phyloP scores from a whole-genome alignment of 2,888 invertebrate species.

The Dugesia japonica region DNA sequence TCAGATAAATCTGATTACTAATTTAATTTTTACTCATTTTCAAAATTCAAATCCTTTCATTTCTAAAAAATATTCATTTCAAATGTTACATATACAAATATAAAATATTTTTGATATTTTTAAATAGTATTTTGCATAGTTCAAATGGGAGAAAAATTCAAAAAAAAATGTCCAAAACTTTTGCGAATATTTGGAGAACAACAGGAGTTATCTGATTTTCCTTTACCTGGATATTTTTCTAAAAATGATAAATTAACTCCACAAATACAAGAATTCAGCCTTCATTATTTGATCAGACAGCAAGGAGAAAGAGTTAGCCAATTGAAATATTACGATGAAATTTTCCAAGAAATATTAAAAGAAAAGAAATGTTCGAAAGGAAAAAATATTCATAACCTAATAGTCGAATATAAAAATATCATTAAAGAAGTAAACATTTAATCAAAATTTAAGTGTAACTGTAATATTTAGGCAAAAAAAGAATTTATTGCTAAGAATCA shows the following conservation, averaged over 20 bases:
- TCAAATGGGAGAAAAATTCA: too few relatives aligned
- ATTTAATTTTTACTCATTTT: too few relatives aligned
- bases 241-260: neutral
- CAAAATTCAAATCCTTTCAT: too few relatives aligned
- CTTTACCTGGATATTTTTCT: neutral
- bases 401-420: neutral
- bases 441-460: neutral
- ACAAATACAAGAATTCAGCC: neutral
- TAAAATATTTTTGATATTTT: too few relatives aligned
- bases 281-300: slow-evolving; percentile 14
- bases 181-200: slow-evolving; percentile 17
- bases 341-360: neutral
- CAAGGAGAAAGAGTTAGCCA: neutral
- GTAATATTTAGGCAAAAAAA: neutral
- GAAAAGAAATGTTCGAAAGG: neutral
- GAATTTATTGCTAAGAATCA: neutral
- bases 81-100: too few relatives aligned
- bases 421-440: neutral
- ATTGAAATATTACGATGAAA: neutral
- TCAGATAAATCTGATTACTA: too few relatives aligned
- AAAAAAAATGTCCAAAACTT: neutral
- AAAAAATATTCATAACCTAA: neutral
- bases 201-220: slow-evolving; percentile 17
- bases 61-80: too few relatives aligned
- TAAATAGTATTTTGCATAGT: too few relatives aligned